Base-by-base conservation (phyloP, 1,140 invertebrate genomes). In the Anastrepha ludens region DNA sequence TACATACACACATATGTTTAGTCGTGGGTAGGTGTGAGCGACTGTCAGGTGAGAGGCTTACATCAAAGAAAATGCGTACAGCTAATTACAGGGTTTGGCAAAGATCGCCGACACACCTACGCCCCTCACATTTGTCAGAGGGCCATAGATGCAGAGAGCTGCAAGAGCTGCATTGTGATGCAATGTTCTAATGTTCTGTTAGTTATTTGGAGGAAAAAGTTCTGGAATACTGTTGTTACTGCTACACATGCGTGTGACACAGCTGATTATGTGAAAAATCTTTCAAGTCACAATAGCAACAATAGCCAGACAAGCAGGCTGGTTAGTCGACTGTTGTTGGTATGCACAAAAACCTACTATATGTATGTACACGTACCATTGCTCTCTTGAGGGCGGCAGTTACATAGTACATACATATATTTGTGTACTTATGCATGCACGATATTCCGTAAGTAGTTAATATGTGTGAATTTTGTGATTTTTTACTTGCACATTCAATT, bases 271-370 rank as follows among this genome's bases (percentile, higher is more conserved):
- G 81, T 87, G 87, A 87, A 62, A 87, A 87, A 78, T 87, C 50
- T 78, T 29, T 11, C 65, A 87, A 86, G 87, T 88, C 88, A 87
- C 86, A 86, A 86, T 67, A 87, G 78, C 65, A 60, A 88, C 86
- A 88, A 87, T 88, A 67, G 85, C n/a, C 74, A 81, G 50, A 58
- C 74, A 81, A 81, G 20, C 7, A 50, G 74, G 11, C 74, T 81
- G 47, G 74, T 74, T 74, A 67, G 50, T 55, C 50, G 50, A 55
- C 50, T 55, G 50, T 8, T 55, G 11, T 11, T 55, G 50, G 50
- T 11, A 55, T 55, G 50, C 5, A 55, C 50, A 1, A 55, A 29
- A 29, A 29, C 29, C 29, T 29, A 29, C 1, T 29, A 1, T 29
- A 29, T 29, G 29, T 29, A 55, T 55, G 50, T 55, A 9, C 50